Percentiles rank a stretch among this genome's conserved stretches.
Conservation (phyloP, 2,888 invertebrate genomes). For the Apamea epomidion region DNA sequence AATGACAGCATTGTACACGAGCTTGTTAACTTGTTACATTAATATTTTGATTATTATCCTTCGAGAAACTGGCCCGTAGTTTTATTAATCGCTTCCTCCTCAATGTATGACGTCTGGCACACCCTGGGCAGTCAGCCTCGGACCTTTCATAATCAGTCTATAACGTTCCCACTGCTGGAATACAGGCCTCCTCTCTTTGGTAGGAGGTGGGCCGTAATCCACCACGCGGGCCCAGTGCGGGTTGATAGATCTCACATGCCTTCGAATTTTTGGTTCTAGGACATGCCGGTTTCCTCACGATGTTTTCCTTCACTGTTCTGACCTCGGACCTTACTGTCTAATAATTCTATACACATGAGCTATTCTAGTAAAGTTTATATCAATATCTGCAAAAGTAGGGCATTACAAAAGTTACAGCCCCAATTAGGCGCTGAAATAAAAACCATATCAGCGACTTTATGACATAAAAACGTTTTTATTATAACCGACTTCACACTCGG, state of each 20-base stretch:
- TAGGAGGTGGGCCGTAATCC: too few relatives aligned
- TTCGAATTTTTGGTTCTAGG: not conserved
- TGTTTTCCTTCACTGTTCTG: not conserved
- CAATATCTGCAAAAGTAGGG: not conserved
- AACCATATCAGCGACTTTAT: constrained; percentile 68
- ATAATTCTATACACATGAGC: not conserved
- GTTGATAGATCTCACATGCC: not conserved
- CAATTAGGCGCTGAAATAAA: constrained; percentile 58
- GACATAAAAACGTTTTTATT: constrained; percentile 72
- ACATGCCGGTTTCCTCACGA: not conserved
- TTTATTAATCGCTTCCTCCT: too few relatives aligned
- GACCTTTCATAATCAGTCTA: not conserved
- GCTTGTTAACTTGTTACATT: not conserved
- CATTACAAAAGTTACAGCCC: constrained; percentile 30
- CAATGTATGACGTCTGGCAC: not conserved
- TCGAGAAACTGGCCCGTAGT: not conserved
- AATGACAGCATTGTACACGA: not conserved
- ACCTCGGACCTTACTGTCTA: too few relatives aligned
- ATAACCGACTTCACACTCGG: constrained; percentile 78
- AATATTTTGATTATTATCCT: not conserved
- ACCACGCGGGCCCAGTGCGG: too few relatives aligned
- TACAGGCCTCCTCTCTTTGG: too few relatives aligned
- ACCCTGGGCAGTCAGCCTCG: not conserved
- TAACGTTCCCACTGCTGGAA: too few relatives aligned
- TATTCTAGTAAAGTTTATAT: not conserved